phyloP scores from a whole-genome alignment of 1,140 invertebrate species.

The Mesaphorura yosii region DNA sequence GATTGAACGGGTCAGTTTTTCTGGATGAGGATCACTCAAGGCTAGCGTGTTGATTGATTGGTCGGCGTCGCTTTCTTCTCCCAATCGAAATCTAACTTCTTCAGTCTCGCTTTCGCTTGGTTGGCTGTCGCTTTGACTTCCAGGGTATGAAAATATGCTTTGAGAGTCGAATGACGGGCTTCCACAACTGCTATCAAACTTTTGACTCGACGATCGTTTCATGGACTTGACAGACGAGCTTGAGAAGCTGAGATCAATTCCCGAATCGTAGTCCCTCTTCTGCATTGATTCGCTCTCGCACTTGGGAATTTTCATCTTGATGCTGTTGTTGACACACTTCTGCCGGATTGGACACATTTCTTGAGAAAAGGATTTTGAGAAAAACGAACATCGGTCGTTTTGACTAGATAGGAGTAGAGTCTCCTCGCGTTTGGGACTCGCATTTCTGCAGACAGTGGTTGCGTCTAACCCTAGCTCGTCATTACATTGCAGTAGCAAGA shows the following conservation, averaged over 20 bases:
- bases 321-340: neutral
- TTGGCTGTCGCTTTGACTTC: neutral
- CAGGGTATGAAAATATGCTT: neutral
- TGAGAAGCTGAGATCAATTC: neutral
- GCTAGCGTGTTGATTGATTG: conserved; percentile 20
- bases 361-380: neutral
- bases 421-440: no score
- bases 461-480: conserved; percentile 3
- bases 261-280: conserved; percentile 3
- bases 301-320: neutral
- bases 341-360: neutral
- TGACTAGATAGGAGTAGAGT: no score
- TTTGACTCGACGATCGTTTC: conserved; percentile 5
- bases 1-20: conserved; percentile 14
- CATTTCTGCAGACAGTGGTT: neutral
- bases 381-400: no score
- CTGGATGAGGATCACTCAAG: conserved; percentile 19
- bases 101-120: neutral
- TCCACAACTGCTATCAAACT: conserved; percentile 8
- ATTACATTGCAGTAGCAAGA: conserved; percentile 1
- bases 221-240: neutral
- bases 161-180: neutral
- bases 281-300: neutral
- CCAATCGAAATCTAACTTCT: conserved; percentile 26
- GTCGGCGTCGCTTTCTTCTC: conserved; percentile 20